Percentiles rank a stretch among this genome's conserved stretches.
Conservation (phyloP, 2,888 invertebrate species). For the Sepioteuthis lessoniana region DNA sequence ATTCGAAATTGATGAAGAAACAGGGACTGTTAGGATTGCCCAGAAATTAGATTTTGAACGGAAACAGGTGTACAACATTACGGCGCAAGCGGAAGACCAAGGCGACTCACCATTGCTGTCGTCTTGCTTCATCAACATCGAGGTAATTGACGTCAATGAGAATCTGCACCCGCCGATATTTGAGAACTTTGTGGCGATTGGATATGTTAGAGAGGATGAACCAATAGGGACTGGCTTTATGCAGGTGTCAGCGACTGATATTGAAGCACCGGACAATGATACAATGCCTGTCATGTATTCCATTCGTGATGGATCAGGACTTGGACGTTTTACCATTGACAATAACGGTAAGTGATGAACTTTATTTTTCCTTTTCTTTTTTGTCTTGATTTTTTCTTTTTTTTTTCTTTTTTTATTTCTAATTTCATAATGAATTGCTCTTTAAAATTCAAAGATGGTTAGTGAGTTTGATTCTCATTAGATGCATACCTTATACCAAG, state of each 20-base stretch:
- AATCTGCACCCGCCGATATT: constrained; percentile 89
- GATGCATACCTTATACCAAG: too few species aligned
- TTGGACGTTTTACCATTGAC: constrained; percentile 93
- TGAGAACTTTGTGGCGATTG: constrained; percentile 84
- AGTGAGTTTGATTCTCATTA: too few species aligned
- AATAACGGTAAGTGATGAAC: constrained; percentile 82
- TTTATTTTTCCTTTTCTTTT: background rate
- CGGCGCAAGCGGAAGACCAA: constrained; percentile 88
- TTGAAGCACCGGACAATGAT: constrained; percentile 80
- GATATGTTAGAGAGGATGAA: constrained; percentile 86
- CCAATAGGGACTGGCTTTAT: constrained; percentile 85
- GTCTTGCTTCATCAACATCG: constrained; percentile 85
- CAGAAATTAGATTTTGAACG: constrained; percentile 90
- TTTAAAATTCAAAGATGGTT: too few species aligned
- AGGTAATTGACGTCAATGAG: constrained; percentile 93
- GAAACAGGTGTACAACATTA: constrained; percentile 90
- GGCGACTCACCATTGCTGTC: constrained; percentile 84
- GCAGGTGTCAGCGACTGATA: constrained; percentile 85
- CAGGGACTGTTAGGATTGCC: constrained; percentile 89
- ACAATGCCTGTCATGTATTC: constrained; percentile 90
- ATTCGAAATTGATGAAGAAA: constrained; percentile 88
- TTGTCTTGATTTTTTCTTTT: too few species aligned
- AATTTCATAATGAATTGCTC: too few species aligned
- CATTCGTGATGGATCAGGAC: constrained; percentile 89
- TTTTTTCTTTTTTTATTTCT: too few species aligned